Percentiles rank a stretch among this genome's conserved stretches.
Conservation (phyloP, 2,113 vertebrate genomes). For the Ictidomys tridecemlineatus region DNA sequence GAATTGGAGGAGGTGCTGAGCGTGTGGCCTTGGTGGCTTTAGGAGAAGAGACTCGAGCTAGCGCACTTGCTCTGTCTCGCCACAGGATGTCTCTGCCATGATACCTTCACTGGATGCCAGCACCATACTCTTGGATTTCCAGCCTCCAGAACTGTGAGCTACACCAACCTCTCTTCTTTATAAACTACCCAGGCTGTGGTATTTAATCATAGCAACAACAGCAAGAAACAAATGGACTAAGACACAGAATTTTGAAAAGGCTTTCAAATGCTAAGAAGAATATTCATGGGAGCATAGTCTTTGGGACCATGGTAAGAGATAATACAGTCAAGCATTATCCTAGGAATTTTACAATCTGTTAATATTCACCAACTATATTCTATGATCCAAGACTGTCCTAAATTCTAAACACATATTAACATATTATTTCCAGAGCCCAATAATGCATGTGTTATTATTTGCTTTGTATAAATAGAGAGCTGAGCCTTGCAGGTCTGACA, state of each 20-base stretch:
- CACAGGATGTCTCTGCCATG: too few species aligned
- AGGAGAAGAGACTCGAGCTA: not conserved
- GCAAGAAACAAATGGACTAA: not conserved
- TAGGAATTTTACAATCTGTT: not conserved
- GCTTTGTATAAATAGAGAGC: not conserved
- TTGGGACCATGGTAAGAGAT: not conserved
- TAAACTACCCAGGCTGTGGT: not conserved
- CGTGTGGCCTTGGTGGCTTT: not conserved
- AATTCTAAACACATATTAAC: not conserved
- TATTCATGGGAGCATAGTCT: not conserved
- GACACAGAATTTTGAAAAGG: not conserved
- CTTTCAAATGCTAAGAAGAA: not conserved
- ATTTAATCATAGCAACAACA: not conserved
- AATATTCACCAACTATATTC: not conserved
- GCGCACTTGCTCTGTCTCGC: not conserved
- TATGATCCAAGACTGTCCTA: not conserved
- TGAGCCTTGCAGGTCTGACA: not conserved
- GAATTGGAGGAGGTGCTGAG: not conserved
- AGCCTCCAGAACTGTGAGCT: fast-evolving
- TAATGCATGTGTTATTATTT: not conserved
- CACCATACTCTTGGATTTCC: too few species aligned
- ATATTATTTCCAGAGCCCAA: not conserved
- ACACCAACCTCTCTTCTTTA: not conserved
- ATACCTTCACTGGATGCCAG: too few species aligned
- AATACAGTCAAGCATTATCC: not conserved